Evolutionary conservation across 2,113 vertebrate genomes (phyloP).

Genomic region (Zosterops lateralis): DNA sequence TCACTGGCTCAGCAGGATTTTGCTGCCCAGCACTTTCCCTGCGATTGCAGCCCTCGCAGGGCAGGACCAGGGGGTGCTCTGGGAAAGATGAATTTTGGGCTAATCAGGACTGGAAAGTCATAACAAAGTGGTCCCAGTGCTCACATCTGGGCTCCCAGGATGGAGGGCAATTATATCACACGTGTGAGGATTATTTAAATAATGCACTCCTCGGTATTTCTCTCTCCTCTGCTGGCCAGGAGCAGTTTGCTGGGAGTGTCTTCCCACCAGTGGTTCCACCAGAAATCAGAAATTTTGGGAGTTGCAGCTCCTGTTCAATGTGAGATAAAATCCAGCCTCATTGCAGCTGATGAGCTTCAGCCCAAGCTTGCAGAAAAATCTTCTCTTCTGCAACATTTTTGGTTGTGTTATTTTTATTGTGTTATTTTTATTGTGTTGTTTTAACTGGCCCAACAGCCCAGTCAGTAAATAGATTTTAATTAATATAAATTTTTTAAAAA

Average conservation of each 20-base stretch:
- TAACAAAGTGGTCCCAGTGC: neutral
- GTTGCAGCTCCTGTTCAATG: fast-evolving
- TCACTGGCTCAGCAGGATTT: constrained; percentile 44
- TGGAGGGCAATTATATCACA: neutral
- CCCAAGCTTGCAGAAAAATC: neutral
- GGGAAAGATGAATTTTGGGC: neutral
- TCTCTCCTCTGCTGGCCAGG: neutral
- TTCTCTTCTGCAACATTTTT: neutral
- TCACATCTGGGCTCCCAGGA: neutral
- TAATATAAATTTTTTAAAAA: neutral
- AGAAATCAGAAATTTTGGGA: neutral
- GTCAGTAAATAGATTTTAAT: neutral
- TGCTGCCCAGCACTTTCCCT: neutral
- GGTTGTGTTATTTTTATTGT: no score
- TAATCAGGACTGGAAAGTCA: neutral
- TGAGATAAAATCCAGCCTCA: neutral
- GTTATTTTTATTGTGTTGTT: no score
- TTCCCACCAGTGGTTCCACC: neutral
- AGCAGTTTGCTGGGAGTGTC: neutral
- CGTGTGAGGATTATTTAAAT: neutral
- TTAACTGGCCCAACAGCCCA: neutral
- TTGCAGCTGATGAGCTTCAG: neutral
- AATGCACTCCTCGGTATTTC: neutral
- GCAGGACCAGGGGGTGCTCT: neutral
- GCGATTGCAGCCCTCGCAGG: neutral